These are phyloP conservation scores for Crossocerus cetratus DNA, from an alignment of 2,888 invertebrate genomes.

Conservation along the genomic window DNA sequence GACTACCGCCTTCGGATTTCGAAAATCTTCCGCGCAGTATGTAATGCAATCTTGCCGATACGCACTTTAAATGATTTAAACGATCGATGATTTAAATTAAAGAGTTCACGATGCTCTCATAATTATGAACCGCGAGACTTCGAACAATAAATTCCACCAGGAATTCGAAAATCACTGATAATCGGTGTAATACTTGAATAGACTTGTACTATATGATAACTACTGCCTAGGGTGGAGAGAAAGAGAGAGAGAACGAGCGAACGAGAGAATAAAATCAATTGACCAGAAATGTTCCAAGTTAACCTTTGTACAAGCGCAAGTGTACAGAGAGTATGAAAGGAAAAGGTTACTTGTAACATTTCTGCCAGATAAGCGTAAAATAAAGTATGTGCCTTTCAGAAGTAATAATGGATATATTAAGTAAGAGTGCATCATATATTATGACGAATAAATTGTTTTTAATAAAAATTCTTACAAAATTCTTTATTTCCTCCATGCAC, in stretches of 20 bases:
- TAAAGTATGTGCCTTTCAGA: conserved; percentile 75
- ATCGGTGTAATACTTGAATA: conserved; percentile 39
- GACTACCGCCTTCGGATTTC: conserved; percentile 56
- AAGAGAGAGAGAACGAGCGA: too few species aligned
- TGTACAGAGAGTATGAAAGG: conserved; percentile 26
- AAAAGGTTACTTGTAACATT: conserved; percentile 33
- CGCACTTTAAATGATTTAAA: conserved; percentile 43
- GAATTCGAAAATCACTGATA: conserved; percentile 26
- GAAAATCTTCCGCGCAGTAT: conserved; percentile 61
- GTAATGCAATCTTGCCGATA: conserved; percentile 69
- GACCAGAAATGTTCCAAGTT: conserved; percentile 41
- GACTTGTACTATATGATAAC: conserved; percentile 46
- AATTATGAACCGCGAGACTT: not conserved
- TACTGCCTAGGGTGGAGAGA: conserved; percentile 28
- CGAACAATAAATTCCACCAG: not conserved
- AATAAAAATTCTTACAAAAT: conserved; percentile 60
- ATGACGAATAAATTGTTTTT: conserved; percentile 74
- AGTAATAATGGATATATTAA: conserved; percentile 73
- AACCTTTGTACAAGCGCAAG: conserved; percentile 30
- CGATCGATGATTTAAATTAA: not conserved
- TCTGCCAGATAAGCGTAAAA: conserved; percentile 44
- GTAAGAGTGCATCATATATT: conserved; percentile 75
- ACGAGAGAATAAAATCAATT: not conserved
- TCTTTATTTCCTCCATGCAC: conserved; percentile 22
- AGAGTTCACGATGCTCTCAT: not conserved